A percentile compares a stretch with the other conserved stretches of the same genome.
Evolutionary conservation across 2,888 invertebrate species (phyloP).

Genomic region (Lasiommata megera): DNA sequence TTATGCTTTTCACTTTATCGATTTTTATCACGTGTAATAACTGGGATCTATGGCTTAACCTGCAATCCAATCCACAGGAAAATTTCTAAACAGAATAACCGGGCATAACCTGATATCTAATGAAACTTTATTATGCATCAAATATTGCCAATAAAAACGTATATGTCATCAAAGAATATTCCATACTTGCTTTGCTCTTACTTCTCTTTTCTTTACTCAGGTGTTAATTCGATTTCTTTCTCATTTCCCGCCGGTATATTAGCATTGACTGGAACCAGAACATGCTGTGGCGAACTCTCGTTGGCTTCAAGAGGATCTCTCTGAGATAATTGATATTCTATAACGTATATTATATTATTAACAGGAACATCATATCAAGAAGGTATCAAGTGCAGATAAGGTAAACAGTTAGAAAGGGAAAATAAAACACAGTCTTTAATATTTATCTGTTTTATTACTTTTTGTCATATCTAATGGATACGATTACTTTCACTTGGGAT

Average conservation of each 20-base stretch:
- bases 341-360: no score
- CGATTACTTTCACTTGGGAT: slow-evolving; percentile 39
- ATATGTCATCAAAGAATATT: slow-evolving; percentile 96
- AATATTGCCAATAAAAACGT: no score
- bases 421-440: slow-evolving; percentile 12
- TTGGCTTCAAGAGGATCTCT: slow-evolving; percentile 94
- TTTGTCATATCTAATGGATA: slow-evolving; percentile 54
- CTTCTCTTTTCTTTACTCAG: slow-evolving; percentile 82
- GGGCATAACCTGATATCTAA: no score
- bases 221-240: slow-evolving; percentile 59
- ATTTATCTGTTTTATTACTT: slow-evolving; percentile 38
- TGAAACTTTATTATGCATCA: no score
- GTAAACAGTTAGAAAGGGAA: neutral
- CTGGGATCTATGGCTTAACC: no score
- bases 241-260: slow-evolving; percentile 64
- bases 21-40: no score
- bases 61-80: no score
- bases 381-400: no score
- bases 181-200: slow-evolving; percentile 93
- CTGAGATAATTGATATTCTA: no score
- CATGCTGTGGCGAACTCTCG: slow-evolving; percentile 93
- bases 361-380: no score
- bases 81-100: no score
- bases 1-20: no score
- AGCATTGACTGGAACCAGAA: slow-evolving; percentile 85